Evolutionary conservation across 2,888 invertebrate species (phyloP).

Genomic region (Tachina lurida): DNA sequence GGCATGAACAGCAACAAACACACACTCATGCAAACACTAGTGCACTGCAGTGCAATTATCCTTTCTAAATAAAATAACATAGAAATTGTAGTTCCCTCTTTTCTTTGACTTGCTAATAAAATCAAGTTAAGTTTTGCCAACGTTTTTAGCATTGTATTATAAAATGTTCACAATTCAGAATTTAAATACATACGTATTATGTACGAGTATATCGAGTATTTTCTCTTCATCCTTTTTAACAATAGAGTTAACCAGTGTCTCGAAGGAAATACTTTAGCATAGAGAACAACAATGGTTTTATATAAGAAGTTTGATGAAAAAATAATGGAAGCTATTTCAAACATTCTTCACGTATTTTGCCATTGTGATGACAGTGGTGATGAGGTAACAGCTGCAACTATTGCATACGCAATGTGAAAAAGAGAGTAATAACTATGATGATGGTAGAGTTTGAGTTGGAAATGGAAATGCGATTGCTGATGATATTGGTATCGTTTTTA

Average conservation of each 20-base stretch:
- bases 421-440: constrained; percentile 25
- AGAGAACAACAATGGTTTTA: constrained; percentile 19
- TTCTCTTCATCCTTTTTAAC: constrained; percentile 20
- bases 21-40: not conserved
- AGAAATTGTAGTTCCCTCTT: constrained; percentile 52
- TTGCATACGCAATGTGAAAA: constrained; percentile 72
- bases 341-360: constrained; percentile 40
- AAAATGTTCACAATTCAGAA: constrained; percentile 57
- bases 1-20: constrained; percentile 73
- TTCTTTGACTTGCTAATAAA: constrained; percentile 43
- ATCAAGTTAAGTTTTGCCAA: constrained; percentile 47
- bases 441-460: not conserved
- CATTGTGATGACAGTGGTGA: constrained; percentile 56
- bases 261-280: constrained; percentile 3
- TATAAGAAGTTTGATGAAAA: constrained; percentile 3
- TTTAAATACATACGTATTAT: constrained; percentile 7
- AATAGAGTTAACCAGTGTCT: constrained; percentile 17
- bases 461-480: constrained; percentile 18
- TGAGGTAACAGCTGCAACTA: constrained; percentile 70
- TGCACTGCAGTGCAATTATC: constrained; percentile 4
- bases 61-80: constrained; percentile 18
- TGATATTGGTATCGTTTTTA: constrained; percentile 18
- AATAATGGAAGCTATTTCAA: constrained; percentile 31
- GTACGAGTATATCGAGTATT: constrained; percentile 5
- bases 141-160: constrained; percentile 57